phyloP scores from a whole-genome alignment of 2,888 invertebrate genomes.

The Axea sp. region DNA sequence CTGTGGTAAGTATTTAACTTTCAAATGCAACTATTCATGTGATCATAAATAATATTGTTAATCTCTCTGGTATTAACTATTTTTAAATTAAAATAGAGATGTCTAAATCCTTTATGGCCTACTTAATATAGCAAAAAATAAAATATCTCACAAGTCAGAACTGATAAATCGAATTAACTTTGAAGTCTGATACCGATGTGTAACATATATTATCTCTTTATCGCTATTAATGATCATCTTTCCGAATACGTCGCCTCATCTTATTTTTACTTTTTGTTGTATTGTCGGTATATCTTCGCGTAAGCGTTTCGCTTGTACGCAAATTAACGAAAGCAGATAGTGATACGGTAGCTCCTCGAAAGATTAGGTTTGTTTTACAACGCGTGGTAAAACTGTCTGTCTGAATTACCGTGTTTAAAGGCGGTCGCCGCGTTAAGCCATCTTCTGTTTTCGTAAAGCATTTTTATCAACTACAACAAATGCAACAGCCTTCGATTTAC shows the following conservation, averaged over 20 bases:
- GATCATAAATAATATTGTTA: no score
- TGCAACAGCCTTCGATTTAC: conserved; percentile 48
- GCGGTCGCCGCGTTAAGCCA: conserved; percentile 57
- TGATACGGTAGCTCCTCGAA: conserved; percentile 76
- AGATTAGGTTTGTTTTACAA: conserved; percentile 79
- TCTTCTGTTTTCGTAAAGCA: conserved; percentile 29
- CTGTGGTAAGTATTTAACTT: no score
- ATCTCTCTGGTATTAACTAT: neutral
- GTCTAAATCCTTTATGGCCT: conserved; percentile 10
- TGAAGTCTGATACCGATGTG: conserved; percentile 19
- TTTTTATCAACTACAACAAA: conserved; percentile 58
- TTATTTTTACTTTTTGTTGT: conserved; percentile 42
- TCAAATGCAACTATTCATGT: no score
- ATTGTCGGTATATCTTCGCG: conserved; percentile 46
- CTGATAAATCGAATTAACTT: conserved; percentile 17
- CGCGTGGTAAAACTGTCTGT: conserved; percentile 78
- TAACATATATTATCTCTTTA: conserved; percentile 48
- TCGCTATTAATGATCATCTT: conserved; percentile 49
- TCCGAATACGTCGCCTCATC: conserved; percentile 30
- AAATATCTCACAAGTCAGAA: conserved; percentile 6
- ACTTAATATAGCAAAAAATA: conserved; percentile 3
- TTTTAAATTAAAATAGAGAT: conserved; percentile 1
- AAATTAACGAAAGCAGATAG: conserved; percentile 72
- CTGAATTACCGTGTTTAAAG: conserved; percentile 72
- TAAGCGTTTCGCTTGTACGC: conserved; percentile 60